Conservation (phyloP, 2,113 vertebrate genomes). For the Seriola rivoliana region DNA sequence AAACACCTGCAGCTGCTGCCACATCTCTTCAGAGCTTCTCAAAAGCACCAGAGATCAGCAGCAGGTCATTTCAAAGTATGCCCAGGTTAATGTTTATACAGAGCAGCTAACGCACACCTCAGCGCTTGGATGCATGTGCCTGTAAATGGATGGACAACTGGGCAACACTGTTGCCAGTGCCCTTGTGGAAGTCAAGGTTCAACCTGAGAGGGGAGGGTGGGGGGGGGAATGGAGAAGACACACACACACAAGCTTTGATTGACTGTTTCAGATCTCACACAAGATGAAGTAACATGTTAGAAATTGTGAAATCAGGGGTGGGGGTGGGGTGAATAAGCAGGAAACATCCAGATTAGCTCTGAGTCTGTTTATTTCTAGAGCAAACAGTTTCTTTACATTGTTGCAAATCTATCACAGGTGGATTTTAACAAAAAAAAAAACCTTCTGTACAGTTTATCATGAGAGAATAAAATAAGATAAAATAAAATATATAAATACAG, state of each 20-base stretch:
- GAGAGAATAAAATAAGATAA: constrained; percentile 81
- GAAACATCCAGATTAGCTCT: constrained; percentile 50
- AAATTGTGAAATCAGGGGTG: not conserved
- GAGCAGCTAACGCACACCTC: constrained; percentile 43
- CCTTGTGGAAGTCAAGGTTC: not conserved
- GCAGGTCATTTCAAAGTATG: constrained; percentile 43
- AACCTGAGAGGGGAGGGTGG: not conserved
- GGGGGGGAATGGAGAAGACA: not conserved
- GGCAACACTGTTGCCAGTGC: not conserved
- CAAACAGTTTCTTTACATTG: constrained; percentile 89
- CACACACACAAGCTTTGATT: not conserved
- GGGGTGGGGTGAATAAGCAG: constrained; percentile 1
- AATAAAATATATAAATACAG: constrained; percentile 95
- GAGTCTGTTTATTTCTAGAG: constrained; percentile 90
- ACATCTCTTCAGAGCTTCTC: not conserved
- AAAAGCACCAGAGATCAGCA: constrained; percentile 11
- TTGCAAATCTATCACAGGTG: constrained; percentile 96
- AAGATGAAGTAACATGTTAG: not conserved
- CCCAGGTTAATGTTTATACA: constrained; percentile 69
- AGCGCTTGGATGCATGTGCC: constrained; percentile 26
- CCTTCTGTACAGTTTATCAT: constrained; percentile 93
- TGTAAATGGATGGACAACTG: constrained; percentile 37
- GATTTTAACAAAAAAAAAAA: constrained; percentile 88
- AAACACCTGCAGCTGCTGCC: constrained; percentile 22
- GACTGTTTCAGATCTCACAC: not conserved